Evolutionary conservation across 37 sponge, comb jelly and placozoan species (phyloP), one percentile per base, ranked within the genome.

Genomic region (Chondrosia reniformis): DNA sequence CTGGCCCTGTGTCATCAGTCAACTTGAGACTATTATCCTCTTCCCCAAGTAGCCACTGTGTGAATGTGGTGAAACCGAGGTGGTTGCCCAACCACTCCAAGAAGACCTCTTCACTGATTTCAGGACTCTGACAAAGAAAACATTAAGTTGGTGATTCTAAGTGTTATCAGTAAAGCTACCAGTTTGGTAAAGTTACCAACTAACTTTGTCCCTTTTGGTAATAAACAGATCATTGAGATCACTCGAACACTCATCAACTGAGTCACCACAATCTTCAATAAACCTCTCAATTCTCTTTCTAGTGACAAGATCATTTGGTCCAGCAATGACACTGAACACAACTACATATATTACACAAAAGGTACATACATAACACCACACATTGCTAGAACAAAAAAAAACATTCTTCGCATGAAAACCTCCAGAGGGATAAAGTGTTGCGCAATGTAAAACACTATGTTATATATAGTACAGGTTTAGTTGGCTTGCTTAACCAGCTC

Each of bases 11-110:
- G 13, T 80, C 79, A 17, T 76, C 87, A 38, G 81, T 76, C 56
- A 91, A 73, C 34, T 52, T 17, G 33, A 89, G 73, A 5, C 63
- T 59, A 2, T 58, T 79, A n/a, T 64, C 55, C 44, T 58, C 33
- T 41, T 75, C 80, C 44, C 58, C 83, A 55, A 87, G 75, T 31
- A 87, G 83, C 88, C 84, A 83, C 1, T 33, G 15, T 17, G 87
- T 69, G 76, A 91, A 87, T n/a, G 92, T 81, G 58, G 87, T 39
- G 45, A 91, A 43, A 41, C 46, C 22, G 28, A 67, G 62, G 27
- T 86, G 44, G 19, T 36, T 28, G 13, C 22, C 32, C 21, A 91
- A 22, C 92, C 92, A 91, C 5, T 43, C 27, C 39, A 45, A 52
- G 44, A 91, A 91, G 9, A 73, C 30, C 0, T 80, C 80, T 15